A percentile compares a stretch with the other conserved stretches of the same genome.
These are phyloP conservation scores for Acanthurus lineatus DNA, from an alignment of 2,797 vertebrate species.

Conservation along the genomic window DNA sequence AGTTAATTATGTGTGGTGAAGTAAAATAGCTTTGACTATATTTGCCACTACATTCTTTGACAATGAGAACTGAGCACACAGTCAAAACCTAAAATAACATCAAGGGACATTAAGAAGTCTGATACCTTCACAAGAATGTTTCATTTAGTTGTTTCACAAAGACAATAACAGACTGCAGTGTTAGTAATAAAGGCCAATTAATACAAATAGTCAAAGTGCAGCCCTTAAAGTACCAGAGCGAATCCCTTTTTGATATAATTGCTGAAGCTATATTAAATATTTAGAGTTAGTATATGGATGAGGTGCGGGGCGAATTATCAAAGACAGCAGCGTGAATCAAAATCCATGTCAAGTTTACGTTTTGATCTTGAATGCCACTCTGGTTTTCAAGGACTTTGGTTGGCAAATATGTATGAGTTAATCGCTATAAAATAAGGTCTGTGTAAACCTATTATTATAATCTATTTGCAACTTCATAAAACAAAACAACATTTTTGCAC, in stretches of 20 bases:
- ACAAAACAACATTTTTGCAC: conserved; percentile 12
- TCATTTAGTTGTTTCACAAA: conserved; percentile 46
- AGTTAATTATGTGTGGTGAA: conserved; percentile 42
- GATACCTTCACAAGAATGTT: conserved; percentile 40
- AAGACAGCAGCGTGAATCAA: conserved; percentile 27
- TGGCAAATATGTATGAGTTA: conserved; percentile 6
- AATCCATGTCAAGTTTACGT: not conserved
- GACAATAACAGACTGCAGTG: conserved; percentile 40
- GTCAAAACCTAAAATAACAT: conserved; percentile 53
- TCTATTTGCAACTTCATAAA: not conserved
- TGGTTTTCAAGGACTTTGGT: conserved; percentile 10
- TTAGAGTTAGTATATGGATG: not conserved
- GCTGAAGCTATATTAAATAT: conserved; percentile 28
- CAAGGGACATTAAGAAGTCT: conserved; percentile 32
- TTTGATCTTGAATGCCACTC: conserved; percentile 20
- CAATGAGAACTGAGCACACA: conserved; percentile 45
- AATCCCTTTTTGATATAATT: conserved; percentile 61
- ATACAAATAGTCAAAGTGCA: conserved; percentile 60
- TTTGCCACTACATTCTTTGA: conserved; percentile 60
- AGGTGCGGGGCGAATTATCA: conserved; percentile 17
- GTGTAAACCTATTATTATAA: conserved; percentile 17
- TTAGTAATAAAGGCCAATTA: conserved; percentile 44
- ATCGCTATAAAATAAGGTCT: conserved; percentile 28
- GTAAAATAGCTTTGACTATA: conserved; percentile 54
- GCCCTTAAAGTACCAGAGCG: conserved; percentile 49